phyloP scores from a whole-genome alignment of 2,888 invertebrate genomes.

The Apamea crenata region DNA sequence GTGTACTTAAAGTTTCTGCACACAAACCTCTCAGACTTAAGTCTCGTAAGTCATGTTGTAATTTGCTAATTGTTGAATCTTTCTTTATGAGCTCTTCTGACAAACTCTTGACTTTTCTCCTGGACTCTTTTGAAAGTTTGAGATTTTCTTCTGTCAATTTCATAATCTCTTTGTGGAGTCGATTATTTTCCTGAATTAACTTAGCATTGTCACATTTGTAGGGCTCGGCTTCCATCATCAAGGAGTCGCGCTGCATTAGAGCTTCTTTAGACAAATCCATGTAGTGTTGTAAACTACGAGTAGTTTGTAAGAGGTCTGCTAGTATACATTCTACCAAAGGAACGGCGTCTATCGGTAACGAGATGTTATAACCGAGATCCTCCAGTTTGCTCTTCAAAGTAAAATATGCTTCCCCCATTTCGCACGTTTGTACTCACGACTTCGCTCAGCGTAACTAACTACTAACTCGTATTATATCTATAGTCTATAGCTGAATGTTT shows the following conservation, averaged over 20 bases:
- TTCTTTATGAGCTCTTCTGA: constrained; percentile 91
- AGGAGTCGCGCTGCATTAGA: constrained; percentile 92
- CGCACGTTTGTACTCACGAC: constrained; percentile 32
- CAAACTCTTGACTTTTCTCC: constrained; percentile 91
- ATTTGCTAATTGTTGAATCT: constrained; percentile 83
- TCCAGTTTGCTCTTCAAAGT: constrained; percentile 93
- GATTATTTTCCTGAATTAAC: constrained; percentile 94
- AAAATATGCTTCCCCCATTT: constrained; percentile 87
- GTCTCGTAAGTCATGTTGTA: constrained; percentile 86
- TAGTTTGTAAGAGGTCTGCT: constrained; percentile 96
- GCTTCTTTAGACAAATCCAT: constrained; percentile 94
- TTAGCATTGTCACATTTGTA: constrained; percentile 95
- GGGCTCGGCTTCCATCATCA: constrained; percentile 93
- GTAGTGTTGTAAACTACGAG: constrained; percentile 96
- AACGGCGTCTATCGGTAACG: constrained; percentile 93
- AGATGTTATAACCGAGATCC: constrained; percentile 95
- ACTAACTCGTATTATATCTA: not conserved
- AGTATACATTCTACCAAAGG: constrained; percentile 95
- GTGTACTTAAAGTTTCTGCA: constrained; percentile 85
- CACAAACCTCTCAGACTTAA: constrained; percentile 86
- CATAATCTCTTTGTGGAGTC: constrained; percentile 92
- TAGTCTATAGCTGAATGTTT: not conserved
- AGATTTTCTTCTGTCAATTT: constrained; percentile 92
- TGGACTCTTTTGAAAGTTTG: constrained; percentile 90
- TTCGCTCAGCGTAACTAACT: not conserved